Evolutionary conservation across 2,113 vertebrate genomes (phyloP), one percentile per base, ranked within the genome.

Genomic region (Ictalurus punctatus): DNA sequence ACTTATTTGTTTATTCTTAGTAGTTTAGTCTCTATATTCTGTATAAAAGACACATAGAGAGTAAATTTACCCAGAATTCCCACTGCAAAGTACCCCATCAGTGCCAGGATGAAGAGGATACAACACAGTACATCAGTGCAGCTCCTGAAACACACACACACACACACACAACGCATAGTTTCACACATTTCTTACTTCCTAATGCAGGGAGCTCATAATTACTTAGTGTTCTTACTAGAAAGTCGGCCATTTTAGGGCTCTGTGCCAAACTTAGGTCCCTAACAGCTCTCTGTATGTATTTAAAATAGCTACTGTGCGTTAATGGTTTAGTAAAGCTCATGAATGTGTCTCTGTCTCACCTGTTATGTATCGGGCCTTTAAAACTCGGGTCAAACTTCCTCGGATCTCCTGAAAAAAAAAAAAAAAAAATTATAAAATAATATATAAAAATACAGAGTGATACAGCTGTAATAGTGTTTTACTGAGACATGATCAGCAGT

Each of bases 41-140:
- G n/a, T 37, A 30, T 58, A 56, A 56, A 34, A 82, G 25, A 27
- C 23, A 30, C 4, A 80, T 30, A 7, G 48, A 16, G 44, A 3
- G 3, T 78, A 86, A 10, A 93, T 97, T 89, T 95, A 99, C 98
- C 98, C 21, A 99, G 89, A n/a, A 98, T 91, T 3, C 98, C 98
- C 87, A 99, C 97, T 4, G 94, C 95, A 86, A 98, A 96, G 0
- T 99, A 99, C 3, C 95, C 97, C 74, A 96, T 16, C 48, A 98
- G 93, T 92, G 96, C 96, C 19, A 98, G 0, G 67, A 98, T 94
- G 86, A 99, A 97, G 83, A 97, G 91, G 37, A 98, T 91, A 56
- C 98, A 99, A 94, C 98, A 99, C 86, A 98, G 44, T 78, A 98
- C 16, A 59, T 99, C 98, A 0, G 98, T 99, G 93, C 98, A 99